phyloP scores from a whole-genome alignment of 2,888 invertebrate species.

The Andrena minutula region DNA sequence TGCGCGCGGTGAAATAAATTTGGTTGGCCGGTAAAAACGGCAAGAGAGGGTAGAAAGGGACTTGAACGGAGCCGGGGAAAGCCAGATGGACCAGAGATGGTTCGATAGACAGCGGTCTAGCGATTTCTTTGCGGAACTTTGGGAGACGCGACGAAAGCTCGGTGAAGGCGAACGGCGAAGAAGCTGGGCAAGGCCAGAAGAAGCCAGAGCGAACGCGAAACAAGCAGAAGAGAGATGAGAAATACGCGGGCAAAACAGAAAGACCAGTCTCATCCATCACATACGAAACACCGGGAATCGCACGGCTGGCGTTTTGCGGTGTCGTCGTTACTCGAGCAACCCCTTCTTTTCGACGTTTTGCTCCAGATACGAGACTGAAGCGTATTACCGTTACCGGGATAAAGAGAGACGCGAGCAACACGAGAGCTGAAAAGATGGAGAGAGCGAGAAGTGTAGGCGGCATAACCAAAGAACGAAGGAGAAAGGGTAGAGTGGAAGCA shows the following conservation, averaged over 20 bases:
- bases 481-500: conserved; percentile 52
- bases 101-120: too few species aligned
- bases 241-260: background rate
- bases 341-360: conserved; percentile 67
- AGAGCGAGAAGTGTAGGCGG: conserved; percentile 28
- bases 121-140: conserved; percentile 42
- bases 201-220: background rate
- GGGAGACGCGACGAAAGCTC: conserved; percentile 18
- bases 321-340: conserved; percentile 49
- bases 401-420: conserved; percentile 6
- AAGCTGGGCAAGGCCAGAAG: conserved; percentile 20
- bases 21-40: background rate
- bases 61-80: conserved; percentile 5
- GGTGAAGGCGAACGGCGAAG: conserved; percentile 24
- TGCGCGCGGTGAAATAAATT: conserved; percentile 22
- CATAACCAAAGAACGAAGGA: conserved; percentile 29
- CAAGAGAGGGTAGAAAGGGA: background rate
- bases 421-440: background rate
- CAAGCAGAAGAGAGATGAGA: conserved; percentile 9
- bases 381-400: conserved; percentile 31
- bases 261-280: conserved; percentile 64
- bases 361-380: conserved; percentile 44
- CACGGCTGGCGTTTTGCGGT: conserved; percentile 51
- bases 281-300: conserved; percentile 53
- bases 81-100: background rate